phyloP scores from a whole-genome alignment of 2,888 invertebrate species.

The Drosophila cognata region DNA sequence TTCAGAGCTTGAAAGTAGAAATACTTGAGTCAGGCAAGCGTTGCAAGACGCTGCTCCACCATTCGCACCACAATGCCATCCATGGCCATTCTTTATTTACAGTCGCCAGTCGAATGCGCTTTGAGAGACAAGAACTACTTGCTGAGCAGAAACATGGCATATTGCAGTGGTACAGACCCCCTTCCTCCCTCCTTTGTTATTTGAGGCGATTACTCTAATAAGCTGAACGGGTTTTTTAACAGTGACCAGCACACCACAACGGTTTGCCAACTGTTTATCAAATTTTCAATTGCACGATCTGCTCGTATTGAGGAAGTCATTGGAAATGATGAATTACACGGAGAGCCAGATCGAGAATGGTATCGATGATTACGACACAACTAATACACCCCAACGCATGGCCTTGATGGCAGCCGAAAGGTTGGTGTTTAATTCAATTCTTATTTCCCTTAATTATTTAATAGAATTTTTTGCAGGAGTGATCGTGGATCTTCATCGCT shows the following conservation, averaged over 20 bases:
- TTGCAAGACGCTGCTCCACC: constrained; percentile 28
- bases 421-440: constrained; percentile 44
- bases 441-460: not conserved
- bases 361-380: constrained; percentile 1
- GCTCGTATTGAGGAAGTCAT: constrained; percentile 86
- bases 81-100: constrained; percentile 21
- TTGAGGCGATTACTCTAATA: not conserved
- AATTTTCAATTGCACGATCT: constrained; percentile 90
- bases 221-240: not conserved
- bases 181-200: not conserved
- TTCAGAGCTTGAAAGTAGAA: constrained; percentile 33
- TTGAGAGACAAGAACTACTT: constrained; percentile 2
- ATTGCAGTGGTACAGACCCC: constrained; percentile 64
- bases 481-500: constrained; percentile 13
- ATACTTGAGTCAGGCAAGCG: constrained; percentile 50
- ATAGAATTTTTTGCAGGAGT: constrained; percentile 6
- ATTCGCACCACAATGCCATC: constrained; percentile 9
- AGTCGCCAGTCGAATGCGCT: constrained; percentile 33
- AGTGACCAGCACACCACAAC: constrained; percentile 63
- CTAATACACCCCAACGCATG: constrained; percentile 62
- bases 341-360: constrained; percentile 2
- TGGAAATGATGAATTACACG: constrained; percentile 64
- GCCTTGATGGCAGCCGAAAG: constrained; percentile 79
- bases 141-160: constrained; percentile 48
- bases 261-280: constrained; percentile 85